Percentiles rank a stretch among this genome's conserved stretches.
Evolutionary conservation across 2,797 vertebrate genomes (phyloP).

Genomic region (Eulemur coronatus): DNA sequence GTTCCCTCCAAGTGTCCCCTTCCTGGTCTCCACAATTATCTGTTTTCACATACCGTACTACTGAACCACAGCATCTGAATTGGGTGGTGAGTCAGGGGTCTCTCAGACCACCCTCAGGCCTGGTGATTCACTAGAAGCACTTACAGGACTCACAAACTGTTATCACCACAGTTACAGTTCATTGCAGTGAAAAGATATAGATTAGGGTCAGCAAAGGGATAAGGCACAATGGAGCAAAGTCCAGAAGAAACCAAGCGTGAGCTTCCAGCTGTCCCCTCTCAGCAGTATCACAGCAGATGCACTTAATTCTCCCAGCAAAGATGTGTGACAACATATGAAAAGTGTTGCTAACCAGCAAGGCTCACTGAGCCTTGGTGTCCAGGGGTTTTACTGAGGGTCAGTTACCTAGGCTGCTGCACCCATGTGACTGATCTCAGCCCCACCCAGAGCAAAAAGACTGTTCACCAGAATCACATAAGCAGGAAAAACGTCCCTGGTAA

Average conservation of each 20-base stretch:
- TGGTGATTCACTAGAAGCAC: not conserved
- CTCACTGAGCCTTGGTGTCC: not conserved
- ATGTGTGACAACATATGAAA: not conserved
- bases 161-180: not conserved
- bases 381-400: not conserved
- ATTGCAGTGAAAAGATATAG: not conserved
- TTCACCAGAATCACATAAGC: not conserved
- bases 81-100: fast-evolving
- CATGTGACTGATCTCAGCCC: not conserved
- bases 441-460: not conserved
- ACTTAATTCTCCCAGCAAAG: not conserved
- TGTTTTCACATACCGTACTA: not conserved
- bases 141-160: not conserved
- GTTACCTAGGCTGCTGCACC: not conserved
- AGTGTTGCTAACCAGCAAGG: not conserved
- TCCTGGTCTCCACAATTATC: not conserved
- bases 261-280: not conserved
- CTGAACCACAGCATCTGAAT: not conserved
- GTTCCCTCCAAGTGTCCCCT: not conserved
- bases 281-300: not conserved
- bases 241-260: not conserved
- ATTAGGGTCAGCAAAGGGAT: not conserved
- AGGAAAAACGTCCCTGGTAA: not conserved
- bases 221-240: not conserved
- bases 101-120: not conserved